phyloP scores from a whole-genome alignment of 2,888 invertebrate species.

The Zele albiditarsus region DNA sequence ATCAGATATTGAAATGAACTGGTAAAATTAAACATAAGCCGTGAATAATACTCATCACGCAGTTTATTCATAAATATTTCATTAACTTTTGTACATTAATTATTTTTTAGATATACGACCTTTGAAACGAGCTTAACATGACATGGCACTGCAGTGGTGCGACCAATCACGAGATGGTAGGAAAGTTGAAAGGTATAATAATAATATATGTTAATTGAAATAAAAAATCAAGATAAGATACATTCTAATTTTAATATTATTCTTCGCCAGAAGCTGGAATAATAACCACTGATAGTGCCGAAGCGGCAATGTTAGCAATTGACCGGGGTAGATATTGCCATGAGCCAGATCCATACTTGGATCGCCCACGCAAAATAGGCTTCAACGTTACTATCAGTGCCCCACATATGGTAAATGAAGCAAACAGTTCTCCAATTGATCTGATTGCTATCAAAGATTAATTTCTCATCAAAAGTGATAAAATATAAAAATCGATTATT shows the following conservation, averaged over 20 bases:
- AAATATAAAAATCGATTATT: background rate
- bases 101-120: constrained; percentile 4
- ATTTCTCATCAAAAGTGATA: background rate
- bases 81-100: constrained; percentile 4
- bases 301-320: constrained; percentile 86
- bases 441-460: background rate
- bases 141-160: constrained; percentile 94
- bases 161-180: constrained; percentile 87
- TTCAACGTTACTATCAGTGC: constrained; percentile 96
- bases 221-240: background rate
- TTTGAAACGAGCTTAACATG: constrained; percentile 75
- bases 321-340: constrained; percentile 89
- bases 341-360: constrained; percentile 85
- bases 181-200: constrained; percentile 83
- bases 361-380: constrained; percentile 94
- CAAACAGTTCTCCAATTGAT: background rate
- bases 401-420: constrained; percentile 88
- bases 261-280: constrained; percentile 84
- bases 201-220: constrained; percentile 1
- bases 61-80: background rate
- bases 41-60: background rate
- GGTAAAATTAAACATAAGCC: background rate
- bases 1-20: background rate
- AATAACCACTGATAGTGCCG: constrained; percentile 83
- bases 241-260: background rate